Percentiles rank a stretch among this genome's conserved stretches.
Conservation (phyloP, 2,113 vertebrate species). For the Hippoglossus stenolepis region DNA sequence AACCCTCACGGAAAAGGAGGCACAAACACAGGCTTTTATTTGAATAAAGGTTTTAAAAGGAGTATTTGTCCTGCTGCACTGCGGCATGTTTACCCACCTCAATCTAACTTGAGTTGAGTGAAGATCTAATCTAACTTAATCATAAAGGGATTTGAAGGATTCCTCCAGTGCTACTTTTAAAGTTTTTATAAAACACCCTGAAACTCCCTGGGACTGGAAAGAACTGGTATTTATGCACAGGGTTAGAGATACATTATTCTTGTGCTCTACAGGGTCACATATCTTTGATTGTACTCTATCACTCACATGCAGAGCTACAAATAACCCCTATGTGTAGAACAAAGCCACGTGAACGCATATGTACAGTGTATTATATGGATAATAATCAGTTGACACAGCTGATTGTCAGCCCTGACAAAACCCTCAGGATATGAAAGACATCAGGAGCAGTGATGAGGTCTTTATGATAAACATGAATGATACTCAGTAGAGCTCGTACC, state of each 20-base stretch:
- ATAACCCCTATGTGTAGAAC: too few species aligned
- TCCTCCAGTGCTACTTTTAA: neutral
- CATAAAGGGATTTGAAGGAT: slow-evolving; percentile 18
- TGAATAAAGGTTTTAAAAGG: slow-evolving; percentile 33
- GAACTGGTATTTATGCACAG: too few species aligned
- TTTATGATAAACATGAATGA: neutral
- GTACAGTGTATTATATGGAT: too few species aligned
- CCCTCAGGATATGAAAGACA: neutral
- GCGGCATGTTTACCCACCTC: slow-evolving; percentile 28
- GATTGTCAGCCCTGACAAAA: too few species aligned
- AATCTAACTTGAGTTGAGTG: slow-evolving; percentile 7
- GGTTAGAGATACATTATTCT: too few species aligned
- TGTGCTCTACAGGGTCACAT: neutral
- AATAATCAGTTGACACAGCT: too few species aligned
- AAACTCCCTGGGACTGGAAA: neutral
- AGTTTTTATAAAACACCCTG: neutral
- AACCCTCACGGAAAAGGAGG: neutral
- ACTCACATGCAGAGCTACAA: too few species aligned
- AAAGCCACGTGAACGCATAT: too few species aligned
- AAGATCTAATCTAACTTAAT: slow-evolving; percentile 29
- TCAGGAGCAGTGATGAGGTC: neutral
- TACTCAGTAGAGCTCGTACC: neutral
- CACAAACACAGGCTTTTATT: slow-evolving; percentile 18
- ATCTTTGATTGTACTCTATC: neutral
- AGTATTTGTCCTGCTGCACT: slow-evolving; percentile 11